Percentiles rank a stretch among this genome's conserved stretches.
These are phyloP conservation scores for Dromius quadrimaculatus DNA, from an alignment of 2,888 invertebrate genomes.

Conservation along the genomic window DNA sequence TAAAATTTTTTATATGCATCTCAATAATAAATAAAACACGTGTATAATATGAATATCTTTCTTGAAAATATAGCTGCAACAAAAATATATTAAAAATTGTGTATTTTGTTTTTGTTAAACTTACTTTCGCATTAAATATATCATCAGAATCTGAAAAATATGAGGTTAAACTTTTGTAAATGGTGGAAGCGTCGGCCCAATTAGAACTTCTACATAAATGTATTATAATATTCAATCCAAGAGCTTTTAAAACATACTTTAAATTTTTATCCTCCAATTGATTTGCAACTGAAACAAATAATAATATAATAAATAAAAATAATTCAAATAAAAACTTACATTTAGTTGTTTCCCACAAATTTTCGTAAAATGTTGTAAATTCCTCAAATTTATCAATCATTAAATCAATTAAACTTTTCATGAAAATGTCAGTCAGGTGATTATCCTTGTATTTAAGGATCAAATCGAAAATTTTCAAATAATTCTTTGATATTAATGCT, in stretches of 20 bases:
- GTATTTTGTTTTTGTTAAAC: neutral
- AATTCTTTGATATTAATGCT: conserved; percentile 8
- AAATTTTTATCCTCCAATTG: neutral
- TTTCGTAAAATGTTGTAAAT: conserved; percentile 21
- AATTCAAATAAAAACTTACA: conserved; percentile 6
- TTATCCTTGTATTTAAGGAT: conserved; percentile 31
- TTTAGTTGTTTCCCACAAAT: conserved; percentile 10
- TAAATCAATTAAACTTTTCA: conserved; percentile 14
- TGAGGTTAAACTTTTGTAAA: conserved; percentile 6
- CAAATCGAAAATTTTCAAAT: neutral
- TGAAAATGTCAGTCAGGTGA: conserved; percentile 20
- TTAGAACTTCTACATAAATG: neutral
- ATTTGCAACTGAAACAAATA: conserved; percentile 4
- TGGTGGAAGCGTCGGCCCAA: conserved; percentile 24
- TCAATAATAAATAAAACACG: conserved; percentile 18
- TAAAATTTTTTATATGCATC: conserved; percentile 18
- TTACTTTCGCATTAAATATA: conserved; percentile 37
- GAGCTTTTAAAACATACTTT: conserved; percentile 32
- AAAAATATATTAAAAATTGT: conserved; percentile 16
- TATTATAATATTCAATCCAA: conserved; percentile 43
- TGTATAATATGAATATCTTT: conserved; percentile 32
- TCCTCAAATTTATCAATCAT: conserved; percentile 5
- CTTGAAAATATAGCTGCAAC: conserved; percentile 17
- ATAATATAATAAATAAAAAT: neutral
- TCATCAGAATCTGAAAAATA: conserved; percentile 21